Conservation (phyloP, 1,140 invertebrate species). For the Steinernema khuongi region DNA sequence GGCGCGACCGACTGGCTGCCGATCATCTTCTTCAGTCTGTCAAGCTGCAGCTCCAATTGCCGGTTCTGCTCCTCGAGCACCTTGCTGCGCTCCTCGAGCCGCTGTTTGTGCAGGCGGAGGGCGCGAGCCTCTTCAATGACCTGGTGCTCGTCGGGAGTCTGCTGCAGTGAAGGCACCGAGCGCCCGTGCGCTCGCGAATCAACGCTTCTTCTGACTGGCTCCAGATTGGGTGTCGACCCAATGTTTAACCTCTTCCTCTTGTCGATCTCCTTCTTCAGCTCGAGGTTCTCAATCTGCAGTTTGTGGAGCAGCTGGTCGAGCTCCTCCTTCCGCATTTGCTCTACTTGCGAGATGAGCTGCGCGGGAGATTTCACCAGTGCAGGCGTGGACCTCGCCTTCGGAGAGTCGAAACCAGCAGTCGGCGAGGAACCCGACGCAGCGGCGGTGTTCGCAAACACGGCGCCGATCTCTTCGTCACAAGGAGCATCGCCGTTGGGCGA, state of each 20-base stretch:
- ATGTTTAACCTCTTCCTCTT: conserved; percentile 32
- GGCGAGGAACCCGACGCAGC: background rate
- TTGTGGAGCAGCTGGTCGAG: conserved; percentile 54
- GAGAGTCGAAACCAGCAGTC: background rate
- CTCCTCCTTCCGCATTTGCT: conserved; percentile 57
- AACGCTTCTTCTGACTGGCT: conserved; percentile 18
- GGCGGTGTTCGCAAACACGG: background rate
- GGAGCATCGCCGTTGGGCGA: background rate
- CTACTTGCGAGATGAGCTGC: conserved; percentile 53
- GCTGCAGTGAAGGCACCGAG: conserved; percentile 27
- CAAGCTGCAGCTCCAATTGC: conserved; percentile 51
- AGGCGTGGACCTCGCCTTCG: conserved; percentile 5
- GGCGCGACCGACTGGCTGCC: conserved; percentile 1
- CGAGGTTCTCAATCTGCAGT: conserved; percentile 51
- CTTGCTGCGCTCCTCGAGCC: conserved; percentile 47
- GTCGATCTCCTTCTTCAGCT: conserved; percentile 38
- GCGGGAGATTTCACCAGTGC: conserved; percentile 50
- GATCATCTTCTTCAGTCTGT: conserved; percentile 48
- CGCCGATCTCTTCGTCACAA: conserved; percentile 7
- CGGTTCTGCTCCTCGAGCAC: conserved; percentile 57
- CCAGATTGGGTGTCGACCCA: conserved; percentile 45
- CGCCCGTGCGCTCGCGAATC: background rate
- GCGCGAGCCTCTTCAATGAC: conserved; percentile 45
- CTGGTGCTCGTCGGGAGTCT: conserved; percentile 23
- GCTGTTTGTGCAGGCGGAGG: conserved; percentile 50